Evolutionary conservation across 1,140 invertebrate genomes (phyloP), one percentile per base, ranked within the genome.

Genomic region (Acromyrmex heyeri): DNA sequence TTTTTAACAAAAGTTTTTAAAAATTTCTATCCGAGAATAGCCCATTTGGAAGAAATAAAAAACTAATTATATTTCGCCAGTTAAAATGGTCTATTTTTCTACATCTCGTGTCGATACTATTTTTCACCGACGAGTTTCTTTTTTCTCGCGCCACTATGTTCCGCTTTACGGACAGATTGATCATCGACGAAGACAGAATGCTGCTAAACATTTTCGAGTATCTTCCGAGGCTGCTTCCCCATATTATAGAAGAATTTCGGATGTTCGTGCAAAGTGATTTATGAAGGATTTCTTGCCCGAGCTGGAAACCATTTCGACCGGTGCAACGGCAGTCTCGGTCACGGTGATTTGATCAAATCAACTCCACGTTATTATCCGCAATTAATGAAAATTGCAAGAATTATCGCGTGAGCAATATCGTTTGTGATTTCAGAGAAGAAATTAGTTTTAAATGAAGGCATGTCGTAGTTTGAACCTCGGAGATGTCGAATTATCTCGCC

Each of bases 241-340:
- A 50, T 10, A 83, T 83, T 83, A 83, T 73, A 89, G 72, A 89
- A 89, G 87, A 91, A 91, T 89, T 79, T 90, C 48, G 75, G 50
- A 88, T 76, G 87, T 90, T 88, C 70, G 73, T 70, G 82, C 86
- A 64, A 87, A 69, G 86, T 92, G 91, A 92, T 92, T 92, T 92
- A 92, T 92, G 91, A 83, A 82, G 38, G 88, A 90, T 59, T 82
- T 82, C 69, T 79, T 87, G 57, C 10, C 55, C 72, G 50, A 61
- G 86, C 53, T 87, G 65, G 70, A 88, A 85, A 90, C 48, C 78
- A 85, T 72, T 85, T 86, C 67, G 65, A 77, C 53, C 75, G 73
- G 55, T 34, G 76, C 81, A 67, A 61, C 50, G 69, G 48, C 61
- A 85, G 86, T 86, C 86, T 83, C 50, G 65, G 88, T 90, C 72